Conservation (phyloP, 2,113 vertebrate species). For the Dromas ardeola region DNA sequence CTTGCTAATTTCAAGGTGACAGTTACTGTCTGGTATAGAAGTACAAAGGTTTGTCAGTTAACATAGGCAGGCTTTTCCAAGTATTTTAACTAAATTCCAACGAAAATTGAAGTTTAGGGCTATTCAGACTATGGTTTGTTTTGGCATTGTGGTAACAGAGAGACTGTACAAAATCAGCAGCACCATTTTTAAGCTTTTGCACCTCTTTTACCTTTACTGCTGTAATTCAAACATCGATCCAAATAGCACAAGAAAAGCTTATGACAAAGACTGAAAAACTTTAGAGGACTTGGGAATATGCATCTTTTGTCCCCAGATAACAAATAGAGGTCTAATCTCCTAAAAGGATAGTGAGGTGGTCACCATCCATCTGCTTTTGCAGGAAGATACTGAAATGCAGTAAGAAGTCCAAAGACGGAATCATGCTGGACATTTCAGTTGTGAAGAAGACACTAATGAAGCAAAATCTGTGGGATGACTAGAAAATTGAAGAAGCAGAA, state of each 20-base stretch:
- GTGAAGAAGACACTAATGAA: neutral
- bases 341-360: neutral
- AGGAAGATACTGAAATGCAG: neutral
- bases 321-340: neutral
- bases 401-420: neutral
- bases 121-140: neutral
- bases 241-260: neutral
- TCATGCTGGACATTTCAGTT: neutral
- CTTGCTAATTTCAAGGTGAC: constrained; percentile 21
- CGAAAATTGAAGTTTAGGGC: neutral
- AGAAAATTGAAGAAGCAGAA: neutral
- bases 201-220: neutral
- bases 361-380: neutral
- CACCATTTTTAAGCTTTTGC: neutral
- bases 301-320: neutral
- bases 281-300: neutral
- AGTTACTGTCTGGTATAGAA: neutral
- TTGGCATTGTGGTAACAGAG: neutral
- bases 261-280: neutral
- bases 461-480: neutral
- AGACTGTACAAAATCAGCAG: neutral
- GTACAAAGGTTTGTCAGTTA: neutral
- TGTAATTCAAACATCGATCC: neutral
- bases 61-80: neutral
- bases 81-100: neutral